phyloP scores from a whole-genome alignment of 2,113 vertebrate species.

The Hemiprocne comata region DNA sequence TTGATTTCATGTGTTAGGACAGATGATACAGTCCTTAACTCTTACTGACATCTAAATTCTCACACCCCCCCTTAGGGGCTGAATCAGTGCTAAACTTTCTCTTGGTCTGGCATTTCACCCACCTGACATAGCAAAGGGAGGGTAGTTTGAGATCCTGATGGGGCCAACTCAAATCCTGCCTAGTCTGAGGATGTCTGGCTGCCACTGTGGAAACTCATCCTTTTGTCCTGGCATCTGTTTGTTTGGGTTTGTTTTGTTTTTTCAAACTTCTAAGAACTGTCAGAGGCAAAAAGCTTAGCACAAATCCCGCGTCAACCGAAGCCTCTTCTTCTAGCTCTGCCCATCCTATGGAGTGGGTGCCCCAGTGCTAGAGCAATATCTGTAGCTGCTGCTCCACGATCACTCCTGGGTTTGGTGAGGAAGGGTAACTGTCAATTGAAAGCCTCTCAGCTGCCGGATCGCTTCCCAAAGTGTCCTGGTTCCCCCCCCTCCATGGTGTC shows the following conservation, averaged over 20 bases:
- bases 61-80: not conserved
- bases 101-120: not conserved
- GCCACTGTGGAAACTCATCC: not conserved
- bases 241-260: not conserved
- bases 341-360: conserved; percentile 14
- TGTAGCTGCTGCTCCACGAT: not conserved
- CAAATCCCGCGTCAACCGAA: not conserved
- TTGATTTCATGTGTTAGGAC: not conserved
- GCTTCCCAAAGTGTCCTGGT: not conserved
- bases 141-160: not conserved
- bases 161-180: not conserved
- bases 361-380: conserved; percentile 34
- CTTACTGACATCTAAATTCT: not conserved
- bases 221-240: not conserved
- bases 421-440: conserved; percentile 14
- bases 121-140: not conserved
- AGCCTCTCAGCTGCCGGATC: not conserved
- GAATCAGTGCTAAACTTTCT: not conserved
- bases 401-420: not conserved
- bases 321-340: conserved; percentile 35
- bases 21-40: not conserved
- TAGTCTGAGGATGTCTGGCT: not conserved
- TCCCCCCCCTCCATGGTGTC: not conserved
- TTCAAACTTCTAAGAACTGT: not conserved
- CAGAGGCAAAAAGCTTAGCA: conserved; percentile 27